Percentiles rank a stretch among this genome's conserved stretches.
phyloP scores from a whole-genome alignment of 2,113 vertebrate genomes.

The Alectura lathami region DNA sequence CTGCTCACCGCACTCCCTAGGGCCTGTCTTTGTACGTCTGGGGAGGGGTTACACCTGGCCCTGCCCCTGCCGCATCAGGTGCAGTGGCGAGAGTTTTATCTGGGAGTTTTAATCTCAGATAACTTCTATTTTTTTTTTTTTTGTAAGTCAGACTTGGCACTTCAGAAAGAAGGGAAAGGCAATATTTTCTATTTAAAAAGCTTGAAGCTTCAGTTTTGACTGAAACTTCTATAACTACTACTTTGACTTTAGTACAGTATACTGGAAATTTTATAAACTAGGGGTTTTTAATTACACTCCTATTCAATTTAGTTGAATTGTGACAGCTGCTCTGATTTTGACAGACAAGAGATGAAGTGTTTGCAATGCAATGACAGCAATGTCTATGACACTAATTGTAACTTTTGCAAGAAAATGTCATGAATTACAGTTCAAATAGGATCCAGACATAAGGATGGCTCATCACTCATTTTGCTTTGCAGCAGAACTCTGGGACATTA shows the following conservation, averaged over 20 bases:
- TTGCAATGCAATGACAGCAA: constrained; percentile 62
- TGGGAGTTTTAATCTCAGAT: too few relatives aligned
- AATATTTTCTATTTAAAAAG: constrained; percentile 22
- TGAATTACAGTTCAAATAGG: constrained; percentile 59
- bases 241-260: constrained; percentile 54
- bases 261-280: constrained; percentile 73
- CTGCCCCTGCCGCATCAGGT: too few relatives aligned
- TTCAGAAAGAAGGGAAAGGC: not conserved
- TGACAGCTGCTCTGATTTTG: constrained; percentile 86
- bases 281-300: constrained; percentile 32
- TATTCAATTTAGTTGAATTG: constrained; percentile 78
- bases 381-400: constrained; percentile 71
- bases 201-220: constrained; percentile 45
- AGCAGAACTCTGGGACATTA: constrained; percentile 56
- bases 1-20: too few relatives aligned
- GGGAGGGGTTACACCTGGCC: too few relatives aligned
- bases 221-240: constrained; percentile 69
- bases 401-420: constrained; percentile 75
- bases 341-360: constrained; percentile 78
- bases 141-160: not conserved
- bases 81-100: too few relatives aligned
- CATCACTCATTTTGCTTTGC: constrained; percentile 59
- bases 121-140: not conserved
- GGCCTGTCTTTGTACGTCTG: too few relatives aligned
- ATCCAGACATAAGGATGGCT: constrained; percentile 35